Conservation (phyloP, 2,797 vertebrate species). For the Karalla daura region DNA sequence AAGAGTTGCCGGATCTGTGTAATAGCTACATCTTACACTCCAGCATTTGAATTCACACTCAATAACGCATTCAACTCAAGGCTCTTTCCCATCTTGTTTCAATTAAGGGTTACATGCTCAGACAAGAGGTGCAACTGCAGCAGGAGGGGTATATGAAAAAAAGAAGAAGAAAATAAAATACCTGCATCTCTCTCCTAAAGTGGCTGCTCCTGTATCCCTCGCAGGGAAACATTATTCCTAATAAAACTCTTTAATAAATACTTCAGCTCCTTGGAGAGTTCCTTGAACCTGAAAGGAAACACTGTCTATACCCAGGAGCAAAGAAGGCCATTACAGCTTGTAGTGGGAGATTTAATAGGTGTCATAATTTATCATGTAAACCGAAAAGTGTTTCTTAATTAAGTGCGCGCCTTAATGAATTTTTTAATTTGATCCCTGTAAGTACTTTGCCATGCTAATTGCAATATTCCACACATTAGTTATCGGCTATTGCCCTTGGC, state of each 20-base stretch:
- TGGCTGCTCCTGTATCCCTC: constrained; percentile 51
- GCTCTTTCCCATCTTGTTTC: constrained; percentile 66
- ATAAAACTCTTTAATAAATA: constrained; percentile 84
- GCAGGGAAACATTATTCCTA: constrained; percentile 82
- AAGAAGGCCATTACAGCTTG: constrained; percentile 94
- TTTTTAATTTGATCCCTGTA: constrained; percentile 99
- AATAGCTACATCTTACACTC: constrained; percentile 17
- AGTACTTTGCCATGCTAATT: constrained; percentile 99
- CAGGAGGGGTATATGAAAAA: neutral
- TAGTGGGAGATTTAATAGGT: constrained; percentile 99
- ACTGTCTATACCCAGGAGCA: constrained; percentile 90
- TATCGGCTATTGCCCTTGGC: constrained; percentile 99
- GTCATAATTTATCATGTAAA: constrained; percentile 99
- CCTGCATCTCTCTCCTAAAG: constrained; percentile 25
- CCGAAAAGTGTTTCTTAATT: constrained; percentile 99
- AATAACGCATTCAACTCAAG: constrained; percentile 43
- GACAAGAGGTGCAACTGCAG: constrained; percentile 37
- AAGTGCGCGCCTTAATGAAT: constrained; percentile 99
- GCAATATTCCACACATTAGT: constrained; percentile 99
- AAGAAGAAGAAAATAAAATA: neutral
- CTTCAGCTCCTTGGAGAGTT: constrained; percentile 86
- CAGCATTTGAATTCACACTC: constrained; percentile 23
- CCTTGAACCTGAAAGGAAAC: constrained; percentile 89
- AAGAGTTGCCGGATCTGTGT: constrained; percentile 22
- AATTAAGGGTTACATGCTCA: constrained; percentile 69